Evolutionary conservation across 1,140 invertebrate genomes (phyloP).

Genomic region (Papilio helenus): DNA sequence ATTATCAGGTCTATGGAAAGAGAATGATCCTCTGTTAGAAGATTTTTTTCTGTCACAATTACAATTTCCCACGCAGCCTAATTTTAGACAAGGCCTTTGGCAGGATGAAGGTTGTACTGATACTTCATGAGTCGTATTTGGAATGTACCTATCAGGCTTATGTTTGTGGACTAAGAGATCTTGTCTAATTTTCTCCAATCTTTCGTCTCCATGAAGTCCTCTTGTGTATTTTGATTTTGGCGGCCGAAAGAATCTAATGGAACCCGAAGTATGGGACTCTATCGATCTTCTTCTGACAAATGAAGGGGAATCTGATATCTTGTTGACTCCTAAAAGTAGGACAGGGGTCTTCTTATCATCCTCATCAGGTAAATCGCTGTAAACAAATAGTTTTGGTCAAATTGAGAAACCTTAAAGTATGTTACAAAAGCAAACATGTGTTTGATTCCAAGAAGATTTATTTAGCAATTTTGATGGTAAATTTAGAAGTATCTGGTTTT

Average conservation of each 20-base stretch:
- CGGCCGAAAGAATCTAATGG: constrained; percentile 74
- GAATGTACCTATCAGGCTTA: constrained; percentile 74
- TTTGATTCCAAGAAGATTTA: neutral
- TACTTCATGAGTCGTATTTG: constrained; percentile 62
- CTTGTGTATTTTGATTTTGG: constrained; percentile 77
- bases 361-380: constrained; percentile 77
- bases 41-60: constrained; percentile 69
- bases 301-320: constrained; percentile 75
- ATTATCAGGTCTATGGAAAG: constrained; percentile 70
- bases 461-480: neutral
- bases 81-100: constrained; percentile 56
- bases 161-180: constrained; percentile 76
- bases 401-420: neutral
- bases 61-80: constrained; percentile 71
- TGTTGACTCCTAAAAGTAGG: constrained; percentile 76
- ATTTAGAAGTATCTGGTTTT: constrained; percentile 4
- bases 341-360: constrained; percentile 79
- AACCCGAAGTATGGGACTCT: constrained; percentile 69
- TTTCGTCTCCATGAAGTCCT: constrained; percentile 73
- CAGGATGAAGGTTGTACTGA: constrained; percentile 63
- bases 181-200: constrained; percentile 76
- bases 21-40: constrained; percentile 72
- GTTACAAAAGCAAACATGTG: constrained; percentile 28
- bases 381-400: constrained; percentile 54
- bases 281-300: constrained; percentile 66